A percentile compares a stretch with the other conserved stretches of the same genome.
Evolutionary conservation across 2,888 invertebrate species (phyloP).

Genomic region (Coelogynopora nodosa): DNA sequence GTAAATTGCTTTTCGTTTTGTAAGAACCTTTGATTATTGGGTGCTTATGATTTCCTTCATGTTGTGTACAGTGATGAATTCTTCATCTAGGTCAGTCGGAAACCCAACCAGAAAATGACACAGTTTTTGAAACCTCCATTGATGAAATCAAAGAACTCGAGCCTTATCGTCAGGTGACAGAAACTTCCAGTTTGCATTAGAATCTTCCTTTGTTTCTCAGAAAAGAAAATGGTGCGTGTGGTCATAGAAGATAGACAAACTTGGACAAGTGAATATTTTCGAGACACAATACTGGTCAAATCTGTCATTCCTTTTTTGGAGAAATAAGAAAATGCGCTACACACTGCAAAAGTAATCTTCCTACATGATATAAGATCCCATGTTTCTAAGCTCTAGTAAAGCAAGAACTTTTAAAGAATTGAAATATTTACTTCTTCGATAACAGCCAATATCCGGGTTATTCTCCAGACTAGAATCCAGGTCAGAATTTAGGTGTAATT

Average conservation of each 20-base stretch:
- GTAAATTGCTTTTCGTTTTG: slow-evolving; percentile 17
- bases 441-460: too few species aligned
- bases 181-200: slow-evolving; percentile 7
- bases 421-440: too few species aligned
- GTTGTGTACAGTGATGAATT: slow-evolving; percentile 24
- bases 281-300: too few species aligned
- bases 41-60: neutral
- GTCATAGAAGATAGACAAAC: neutral
- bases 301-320: too few species aligned
- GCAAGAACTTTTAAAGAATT: too few species aligned
- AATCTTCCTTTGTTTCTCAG: neutral
- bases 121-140: neutral
- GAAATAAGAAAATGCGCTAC: too few species aligned
- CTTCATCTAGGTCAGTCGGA: neutral
- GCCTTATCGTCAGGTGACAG: neutral
- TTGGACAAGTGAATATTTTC: slow-evolving; percentile 9
- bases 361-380: too few species aligned
- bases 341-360: too few species aligned
- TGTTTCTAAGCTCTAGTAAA: too few species aligned
- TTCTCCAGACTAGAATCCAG: too few species aligned
- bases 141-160: slow-evolving; percentile 18
- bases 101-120: slow-evolving; percentile 27
- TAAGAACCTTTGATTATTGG: neutral
- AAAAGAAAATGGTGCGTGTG: neutral
- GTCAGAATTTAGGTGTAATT: too few species aligned